Base-by-base conservation (phyloP, 2,113 vertebrate species). In the Mustela nigripes region DNA sequence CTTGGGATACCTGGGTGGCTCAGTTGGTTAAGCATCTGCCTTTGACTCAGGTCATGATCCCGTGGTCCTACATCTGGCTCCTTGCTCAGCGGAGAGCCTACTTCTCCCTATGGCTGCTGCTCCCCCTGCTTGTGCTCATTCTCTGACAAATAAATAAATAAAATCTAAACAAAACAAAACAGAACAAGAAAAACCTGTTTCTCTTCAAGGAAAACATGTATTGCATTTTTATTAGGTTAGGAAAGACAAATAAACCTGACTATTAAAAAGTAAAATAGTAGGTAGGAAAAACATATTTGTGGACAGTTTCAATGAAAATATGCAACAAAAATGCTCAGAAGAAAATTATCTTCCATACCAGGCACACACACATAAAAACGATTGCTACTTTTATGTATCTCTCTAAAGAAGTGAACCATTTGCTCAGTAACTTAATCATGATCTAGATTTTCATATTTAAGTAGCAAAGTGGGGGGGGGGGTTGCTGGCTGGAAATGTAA, bases 391-490 rank as follows among this genome's bases (percentile, higher is more conserved):
- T 89, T 90, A 33, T 50, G 0, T 60, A 11, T 9, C n/a, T 97
- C 36, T 92, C 45, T 78, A 74, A 91, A 94, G 76, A 65, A 73
- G 31, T 82, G 33, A 53, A 50, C 12, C 42, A 50, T 69, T 96
- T 56, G 24, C 36, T 95, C n/a, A 81, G 24, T 87, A 88, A 56
- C 58, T 88, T 97, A 88, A 81, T 97, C 50, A 74, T 79, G 33
- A 74, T 95, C 82, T 96, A 26, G 58, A 86, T 97, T 94, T 96
- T 91, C 69, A 24, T 56, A 89, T 50, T 95, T 76, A 53, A 95
- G 11, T 83, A 78, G 4, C 42, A 4, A 9, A 3, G 1, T 58
- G 19, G 14, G 69, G 67, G 2, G 69, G 67, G 2, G 53, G 53
- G 1, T 15, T 94, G 8, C 42, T 96, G 12, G 50, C 88, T 94